A percentile compares a stretch with the other conserved stretches of the same genome.
phyloP scores from a whole-genome alignment of 2,888 invertebrate genomes.

The Campopleginae sp. region DNA sequence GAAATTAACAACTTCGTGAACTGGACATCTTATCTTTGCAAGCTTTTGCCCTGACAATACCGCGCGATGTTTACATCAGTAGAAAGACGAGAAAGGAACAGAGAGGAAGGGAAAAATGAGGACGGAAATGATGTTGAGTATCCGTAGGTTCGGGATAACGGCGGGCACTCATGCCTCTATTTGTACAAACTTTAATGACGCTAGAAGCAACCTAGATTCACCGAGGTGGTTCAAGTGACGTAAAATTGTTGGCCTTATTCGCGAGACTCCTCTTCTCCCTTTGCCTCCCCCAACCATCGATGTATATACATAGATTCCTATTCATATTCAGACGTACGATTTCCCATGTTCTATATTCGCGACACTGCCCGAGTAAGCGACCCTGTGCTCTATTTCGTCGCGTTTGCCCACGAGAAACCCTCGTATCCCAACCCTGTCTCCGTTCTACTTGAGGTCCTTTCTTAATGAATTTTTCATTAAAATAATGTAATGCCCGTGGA shows the following conservation, averaged over 20 bases:
- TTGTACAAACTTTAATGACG: slow-evolving; percentile 67
- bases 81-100: not conserved
- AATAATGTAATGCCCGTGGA: not conserved
- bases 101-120: not conserved
- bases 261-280: slow-evolving; percentile 39
- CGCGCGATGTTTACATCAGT: not conserved
- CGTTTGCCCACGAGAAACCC: slow-evolving; percentile 13
- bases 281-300: not conserved
- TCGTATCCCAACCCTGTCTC: not conserved
- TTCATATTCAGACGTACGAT: slow-evolving; percentile 8
- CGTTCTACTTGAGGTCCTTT: not conserved
- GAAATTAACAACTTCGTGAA: not conserved
- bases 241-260: slow-evolving; percentile 69
- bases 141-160: slow-evolving; percentile 21
- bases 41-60: not conserved
- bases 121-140: slow-evolving; percentile 4
- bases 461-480: not conserved
- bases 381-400: slow-evolving; percentile 54
- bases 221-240: slow-evolving; percentile 50
- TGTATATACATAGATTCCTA: slow-evolving; percentile 4
- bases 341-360: slow-evolving; percentile 54
- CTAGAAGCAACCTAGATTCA: slow-evolving; percentile 69
- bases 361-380: slow-evolving; percentile 12
- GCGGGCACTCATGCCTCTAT: slow-evolving; percentile 34
- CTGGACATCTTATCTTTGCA: not conserved